Base-by-base conservation (phyloP, 2,888 invertebrate genomes). In the Perithous albicinctus region DNA sequence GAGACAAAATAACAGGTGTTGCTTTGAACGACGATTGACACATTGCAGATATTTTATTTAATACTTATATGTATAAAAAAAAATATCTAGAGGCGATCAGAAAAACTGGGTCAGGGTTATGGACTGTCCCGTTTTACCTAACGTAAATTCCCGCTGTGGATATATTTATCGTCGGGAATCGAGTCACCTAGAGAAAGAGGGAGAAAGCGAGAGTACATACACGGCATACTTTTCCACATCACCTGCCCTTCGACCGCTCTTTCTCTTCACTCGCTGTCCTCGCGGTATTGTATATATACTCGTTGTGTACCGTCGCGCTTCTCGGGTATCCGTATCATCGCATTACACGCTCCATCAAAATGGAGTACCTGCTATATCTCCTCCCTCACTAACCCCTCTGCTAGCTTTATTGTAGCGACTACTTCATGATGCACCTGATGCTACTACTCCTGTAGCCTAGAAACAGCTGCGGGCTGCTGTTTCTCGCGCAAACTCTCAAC, bases 331-430 rank as follows among this genome's bases (percentile, higher is more conserved):
- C 67, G 73, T 54, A 78, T 83, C 80, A 78, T 85, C 83, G 79
- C 73, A 69, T 85, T 83, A 83, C 83, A 83, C 83, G 84, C 81
- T 82, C 78, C 78, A 76, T 73, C 76, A 78, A 70, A 75, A 77
- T 74, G n/a, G 59, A 69, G 78, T 56, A 80, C 41, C 61, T 32
- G 70, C 23, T 67, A 63, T 38, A 59, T 59, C 6, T 6, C 5
- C 20, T 23, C 26, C 26, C 43, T 1, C 23, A 26, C 35, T 29
- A 18, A 56, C 35, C 43, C 46, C 15, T 48, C 59, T 15, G 41
- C 10, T 26, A 10, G 56, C 66, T 23, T 29, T 26, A 59, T 51
- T 59, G 48, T 51, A 46, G 64, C 59, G n/a, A 35, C 29, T 69
- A 54, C 51, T 23, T 35, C 46, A 54, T 38, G 74, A 23, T 32